Conservation (phyloP, 2,888 invertebrate genomes). For the Apocheima hispidaria region DNA sequence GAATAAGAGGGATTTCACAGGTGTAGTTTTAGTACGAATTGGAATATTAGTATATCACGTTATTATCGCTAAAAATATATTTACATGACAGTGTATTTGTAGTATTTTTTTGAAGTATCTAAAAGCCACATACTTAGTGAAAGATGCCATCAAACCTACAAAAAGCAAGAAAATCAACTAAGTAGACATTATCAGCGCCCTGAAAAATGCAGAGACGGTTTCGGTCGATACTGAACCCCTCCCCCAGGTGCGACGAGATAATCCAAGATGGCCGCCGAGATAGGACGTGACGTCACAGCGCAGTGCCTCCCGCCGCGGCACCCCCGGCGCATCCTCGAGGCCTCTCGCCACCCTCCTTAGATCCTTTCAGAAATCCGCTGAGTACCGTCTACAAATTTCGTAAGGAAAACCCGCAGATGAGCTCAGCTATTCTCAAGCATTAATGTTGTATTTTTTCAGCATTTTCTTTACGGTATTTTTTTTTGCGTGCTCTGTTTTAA, state of each 20-base stretch:
- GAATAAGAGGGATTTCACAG: too few relatives aligned
- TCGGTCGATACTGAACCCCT: constrained; percentile 79
- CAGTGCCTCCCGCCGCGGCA: constrained; percentile 64
- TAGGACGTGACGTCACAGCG: constrained; percentile 86
- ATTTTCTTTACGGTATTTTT: too few relatives aligned
- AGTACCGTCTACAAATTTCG: constrained; percentile 63
- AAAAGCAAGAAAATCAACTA: constrained; percentile 46
- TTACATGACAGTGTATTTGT: too few relatives aligned
- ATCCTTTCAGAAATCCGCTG: constrained; percentile 82
- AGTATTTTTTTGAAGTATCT: too few relatives aligned
- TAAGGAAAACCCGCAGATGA: constrained; percentile 6
- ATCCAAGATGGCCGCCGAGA: constrained; percentile 87
- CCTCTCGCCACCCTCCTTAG: constrained; percentile 84
- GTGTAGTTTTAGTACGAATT: too few relatives aligned
- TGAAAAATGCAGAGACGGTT: constrained; percentile 79
- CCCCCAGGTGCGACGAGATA: constrained; percentile 86
- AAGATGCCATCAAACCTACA: constrained; percentile 12
- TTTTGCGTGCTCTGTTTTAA: neutral
- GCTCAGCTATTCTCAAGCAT: too few relatives aligned
- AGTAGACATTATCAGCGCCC: constrained; percentile 65
- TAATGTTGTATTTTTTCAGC: too few relatives aligned
- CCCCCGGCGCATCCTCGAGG: constrained; percentile 78
- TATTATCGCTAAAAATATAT: too few relatives aligned
- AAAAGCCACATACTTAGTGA: neutral
- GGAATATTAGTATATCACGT: too few relatives aligned